phyloP scores from a whole-genome alignment of 2,888 invertebrate species.

The Chymomyza fuscimana region DNA sequence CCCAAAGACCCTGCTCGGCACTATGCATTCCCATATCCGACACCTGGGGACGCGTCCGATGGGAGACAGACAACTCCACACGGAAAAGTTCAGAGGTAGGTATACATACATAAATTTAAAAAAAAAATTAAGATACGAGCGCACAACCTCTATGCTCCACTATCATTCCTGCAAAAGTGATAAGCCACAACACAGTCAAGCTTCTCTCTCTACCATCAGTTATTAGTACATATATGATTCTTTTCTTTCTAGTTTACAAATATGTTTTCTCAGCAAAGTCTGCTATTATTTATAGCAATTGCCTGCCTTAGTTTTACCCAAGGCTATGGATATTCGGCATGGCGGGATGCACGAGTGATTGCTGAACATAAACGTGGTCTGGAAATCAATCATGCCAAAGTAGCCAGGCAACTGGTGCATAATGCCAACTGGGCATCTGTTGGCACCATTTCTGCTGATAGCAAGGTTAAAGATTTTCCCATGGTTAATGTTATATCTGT shows the following conservation, averaged over 20 bases:
- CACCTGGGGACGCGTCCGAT: too few species aligned
- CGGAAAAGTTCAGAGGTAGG: too few species aligned
- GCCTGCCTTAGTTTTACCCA: constrained; percentile 21
- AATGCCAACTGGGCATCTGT: constrained; percentile 77
- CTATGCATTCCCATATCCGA: too few species aligned
- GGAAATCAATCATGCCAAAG: constrained; percentile 73
- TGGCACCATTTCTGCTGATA: constrained; percentile 76
- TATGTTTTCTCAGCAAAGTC: constrained; percentile 28
- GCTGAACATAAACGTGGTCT: constrained; percentile 51
- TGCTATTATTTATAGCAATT: constrained; percentile 30
- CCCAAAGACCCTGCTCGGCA: too few species aligned
- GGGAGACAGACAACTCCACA: too few species aligned
- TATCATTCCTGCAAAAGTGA: too few species aligned
- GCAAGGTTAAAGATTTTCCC: constrained; percentile 71
- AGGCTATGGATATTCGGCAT: constrained; percentile 62
- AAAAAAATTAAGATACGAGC: too few species aligned
- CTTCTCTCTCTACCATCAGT: not conserved
- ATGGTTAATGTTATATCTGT: constrained; percentile 80
- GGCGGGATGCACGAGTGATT: constrained; percentile 66
- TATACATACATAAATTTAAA: too few species aligned
- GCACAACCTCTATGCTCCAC: too few species aligned
- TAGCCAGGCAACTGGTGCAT: constrained; percentile 77
- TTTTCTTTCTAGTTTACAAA: not conserved
- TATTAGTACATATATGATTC: not conserved
- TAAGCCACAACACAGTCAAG: too few species aligned